Conservation (phyloP, 2,797 vertebrate species). For the Scomberomorus guttatus region DNA sequence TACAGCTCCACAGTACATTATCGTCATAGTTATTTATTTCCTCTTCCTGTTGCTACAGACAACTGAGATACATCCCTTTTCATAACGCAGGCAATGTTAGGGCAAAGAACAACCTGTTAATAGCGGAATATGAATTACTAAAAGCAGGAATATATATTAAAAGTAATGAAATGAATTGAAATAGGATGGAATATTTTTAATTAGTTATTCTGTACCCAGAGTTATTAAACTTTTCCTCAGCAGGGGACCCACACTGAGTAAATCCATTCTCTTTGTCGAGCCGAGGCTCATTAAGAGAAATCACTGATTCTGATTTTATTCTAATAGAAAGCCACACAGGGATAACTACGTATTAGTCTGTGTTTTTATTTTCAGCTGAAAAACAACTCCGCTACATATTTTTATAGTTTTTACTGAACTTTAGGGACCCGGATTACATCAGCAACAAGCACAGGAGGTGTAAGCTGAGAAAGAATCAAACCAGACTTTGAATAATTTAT, state of each 20-base stretch:
- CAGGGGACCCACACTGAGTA: conserved; percentile 32
- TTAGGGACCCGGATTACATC: conserved; percentile 33
- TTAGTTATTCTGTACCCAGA: conserved; percentile 50
- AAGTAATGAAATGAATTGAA: conserved; percentile 28
- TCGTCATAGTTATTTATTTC: conserved; percentile 72
- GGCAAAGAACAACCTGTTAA: conserved; percentile 38
- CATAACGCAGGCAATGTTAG: conserved; percentile 36
- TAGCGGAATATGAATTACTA: conserved; percentile 28
- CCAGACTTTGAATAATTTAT: conserved; percentile 22
- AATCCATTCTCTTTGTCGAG: conserved; percentile 44
- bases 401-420: conserved; percentile 16
- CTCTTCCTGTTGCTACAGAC: conserved; percentile 40
- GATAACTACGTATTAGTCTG: conserved; percentile 22
- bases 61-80: conserved; percentile 31
- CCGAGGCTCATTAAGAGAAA: conserved; percentile 70
- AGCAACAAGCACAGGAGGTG: conserved; percentile 9
- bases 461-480: not conserved
- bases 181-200: conserved; percentile 37
- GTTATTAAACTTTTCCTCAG: conserved; percentile 60
- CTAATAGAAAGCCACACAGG: conserved; percentile 39
- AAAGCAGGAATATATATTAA: conserved; percentile 28
- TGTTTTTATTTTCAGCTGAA: conserved; percentile 9
- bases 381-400: not conserved
- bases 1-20: conserved; percentile 60
- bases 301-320: conserved; percentile 57